Evolutionary conservation across 2,113 vertebrate species (phyloP).

Genomic region (Epinephelus fuscoguttatus): DNA sequence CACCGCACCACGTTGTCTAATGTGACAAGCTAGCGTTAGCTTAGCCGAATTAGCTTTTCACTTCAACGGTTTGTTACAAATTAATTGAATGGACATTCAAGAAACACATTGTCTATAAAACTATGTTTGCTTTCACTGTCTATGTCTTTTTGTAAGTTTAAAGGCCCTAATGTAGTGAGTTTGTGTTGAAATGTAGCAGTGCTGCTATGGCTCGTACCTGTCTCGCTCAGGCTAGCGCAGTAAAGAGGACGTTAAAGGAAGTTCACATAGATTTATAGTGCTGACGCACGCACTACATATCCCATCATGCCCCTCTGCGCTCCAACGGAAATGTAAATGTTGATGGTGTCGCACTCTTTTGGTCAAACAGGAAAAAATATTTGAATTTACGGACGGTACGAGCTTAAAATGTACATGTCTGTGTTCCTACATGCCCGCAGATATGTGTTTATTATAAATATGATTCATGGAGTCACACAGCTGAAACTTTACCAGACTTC

Average conservation of each 20-base stretch:
- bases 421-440: not conserved
- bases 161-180: accelerated
- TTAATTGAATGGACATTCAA: accelerated
- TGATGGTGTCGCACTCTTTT: slow-evolving; percentile 44
- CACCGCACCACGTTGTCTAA: slow-evolving; percentile 67
- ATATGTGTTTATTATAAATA: not conserved
- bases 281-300: slow-evolving; percentile 52
- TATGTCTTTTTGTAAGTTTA: accelerated
- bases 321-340: slow-evolving; percentile 2
- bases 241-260: slow-evolving; percentile 76
- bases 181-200: accelerated
- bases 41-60: slow-evolving; percentile 7
- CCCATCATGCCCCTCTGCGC: slow-evolving; percentile 62
- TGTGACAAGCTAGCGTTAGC: slow-evolving; percentile 53
- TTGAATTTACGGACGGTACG: not conserved
- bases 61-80: accelerated
- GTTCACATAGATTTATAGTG: slow-evolving; percentile 60
- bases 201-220: slow-evolving; percentile 46
- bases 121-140: accelerated
- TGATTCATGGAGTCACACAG: not conserved
- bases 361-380: slow-evolving; percentile 16
- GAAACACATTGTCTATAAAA: accelerated
- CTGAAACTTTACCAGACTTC: not conserved
- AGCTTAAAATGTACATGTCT: not conserved
- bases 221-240: slow-evolving; percentile 68